A percentile compares a stretch with the other conserved stretches of the same genome.
phyloP scores from a whole-genome alignment of 2,113 vertebrate genomes.

The Gobiocypris rarus region DNA sequence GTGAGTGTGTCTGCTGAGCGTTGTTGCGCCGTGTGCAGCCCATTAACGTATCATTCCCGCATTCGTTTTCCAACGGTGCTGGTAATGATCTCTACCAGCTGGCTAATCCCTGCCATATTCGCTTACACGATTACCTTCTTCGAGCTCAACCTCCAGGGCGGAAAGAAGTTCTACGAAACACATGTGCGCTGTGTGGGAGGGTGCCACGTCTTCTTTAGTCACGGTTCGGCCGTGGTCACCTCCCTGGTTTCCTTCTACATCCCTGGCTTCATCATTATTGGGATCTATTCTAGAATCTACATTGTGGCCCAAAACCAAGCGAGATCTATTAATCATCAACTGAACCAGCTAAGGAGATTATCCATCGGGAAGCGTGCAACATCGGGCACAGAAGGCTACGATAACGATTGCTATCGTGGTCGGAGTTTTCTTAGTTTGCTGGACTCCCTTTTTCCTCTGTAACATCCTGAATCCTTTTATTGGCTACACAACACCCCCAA shows the following conservation, averaged over 20 bases:
- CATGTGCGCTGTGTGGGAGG: conserved; percentile 41
- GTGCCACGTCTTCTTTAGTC: conserved; percentile 49
- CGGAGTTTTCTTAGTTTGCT: conserved; percentile 52
- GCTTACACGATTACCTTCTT: conserved; percentile 25
- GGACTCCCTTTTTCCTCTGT: conserved; percentile 53
- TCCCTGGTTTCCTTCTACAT: conserved; percentile 49
- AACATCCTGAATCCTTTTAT: conserved; percentile 48
- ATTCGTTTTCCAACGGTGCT: conserved; percentile 44
- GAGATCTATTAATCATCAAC: conserved; percentile 38
- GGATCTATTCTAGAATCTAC: conserved; percentile 52
- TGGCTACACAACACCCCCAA: conserved; percentile 30
- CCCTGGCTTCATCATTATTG: conserved; percentile 46
- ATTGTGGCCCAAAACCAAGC: conserved; percentile 37
- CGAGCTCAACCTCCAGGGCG: conserved; percentile 36
- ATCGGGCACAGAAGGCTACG: conserved; percentile 25
- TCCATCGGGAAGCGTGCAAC: neutral
- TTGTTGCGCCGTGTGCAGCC: conserved; percentile 55
- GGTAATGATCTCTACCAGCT: conserved; percentile 52
- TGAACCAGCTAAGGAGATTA: conserved; percentile 37
- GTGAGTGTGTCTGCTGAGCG: conserved; percentile 57
- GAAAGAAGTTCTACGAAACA: conserved; percentile 34
- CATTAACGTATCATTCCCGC: conserved; percentile 36
- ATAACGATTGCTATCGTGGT: conserved; percentile 47
- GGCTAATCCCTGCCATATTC: conserved; percentile 36
- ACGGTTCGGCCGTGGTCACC: conserved; percentile 17